Evolutionary conservation across 2,888 invertebrate species (phyloP).

Genomic region (Ornithoptera alexandrae): DNA sequence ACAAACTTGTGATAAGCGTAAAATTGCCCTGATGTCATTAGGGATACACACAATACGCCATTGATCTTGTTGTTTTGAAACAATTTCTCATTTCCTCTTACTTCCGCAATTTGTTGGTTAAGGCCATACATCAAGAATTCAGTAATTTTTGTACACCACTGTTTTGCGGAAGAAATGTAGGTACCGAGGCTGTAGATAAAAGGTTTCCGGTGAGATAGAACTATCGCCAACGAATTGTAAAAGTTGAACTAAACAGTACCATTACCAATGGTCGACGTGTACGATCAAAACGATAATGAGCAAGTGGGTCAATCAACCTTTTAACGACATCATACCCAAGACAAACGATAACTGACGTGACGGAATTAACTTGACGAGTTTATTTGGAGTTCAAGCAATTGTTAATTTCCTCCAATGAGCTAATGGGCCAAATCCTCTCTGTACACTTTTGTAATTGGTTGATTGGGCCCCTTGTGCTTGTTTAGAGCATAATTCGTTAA

Average conservation of each 20-base stretch:
- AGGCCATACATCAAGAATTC: no score
- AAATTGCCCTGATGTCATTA: no score
- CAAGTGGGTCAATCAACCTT: conserved; percentile 51
- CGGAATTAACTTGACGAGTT: conserved; percentile 71
- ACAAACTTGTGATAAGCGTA: no score
- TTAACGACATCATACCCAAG: conserved; percentile 40
- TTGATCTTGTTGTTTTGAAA: no score
- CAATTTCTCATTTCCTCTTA: no score
- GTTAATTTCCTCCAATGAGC: conserved; percentile 78
- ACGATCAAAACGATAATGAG: conserved; percentile 28
- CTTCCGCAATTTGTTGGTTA: no score
- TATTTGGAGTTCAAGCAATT: conserved; percentile 76
- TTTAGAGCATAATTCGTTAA: conserved; percentile 37
- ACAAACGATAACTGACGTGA: conserved; percentile 76
- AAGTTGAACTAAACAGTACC: conserved; percentile 18
- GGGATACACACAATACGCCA: no score
- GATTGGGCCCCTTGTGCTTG: conserved; percentile 37
- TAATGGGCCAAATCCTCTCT: conserved; percentile 76
- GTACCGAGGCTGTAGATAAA: no score
- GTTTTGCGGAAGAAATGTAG: no score
- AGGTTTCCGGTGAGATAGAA: no score
- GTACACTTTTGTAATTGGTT: conserved; percentile 43
- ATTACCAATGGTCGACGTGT: conserved; percentile 32
- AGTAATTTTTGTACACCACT: no score
- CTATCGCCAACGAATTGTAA: no score